phyloP scores from a whole-genome alignment of 2,888 invertebrate species.

The Gari tellinella region DNA sequence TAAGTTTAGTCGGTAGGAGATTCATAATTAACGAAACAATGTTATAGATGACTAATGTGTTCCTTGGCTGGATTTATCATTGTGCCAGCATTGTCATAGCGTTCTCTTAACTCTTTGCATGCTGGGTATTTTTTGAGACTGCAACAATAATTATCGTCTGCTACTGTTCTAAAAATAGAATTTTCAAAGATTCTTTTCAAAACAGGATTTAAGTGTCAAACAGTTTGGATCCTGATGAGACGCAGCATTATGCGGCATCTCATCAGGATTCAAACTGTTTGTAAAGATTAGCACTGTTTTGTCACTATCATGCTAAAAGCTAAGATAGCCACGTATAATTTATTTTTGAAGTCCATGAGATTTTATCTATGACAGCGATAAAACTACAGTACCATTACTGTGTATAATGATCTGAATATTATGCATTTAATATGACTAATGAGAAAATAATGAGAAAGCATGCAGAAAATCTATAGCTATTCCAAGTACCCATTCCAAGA shows the following conservation, averaged over 20 bases:
- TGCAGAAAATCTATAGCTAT: conserved; percentile 5
- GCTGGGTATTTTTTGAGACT: no score
- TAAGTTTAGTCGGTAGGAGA: conserved; percentile 4
- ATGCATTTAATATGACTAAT: conserved; percentile 30
- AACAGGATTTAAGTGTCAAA: no score
- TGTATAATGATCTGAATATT: conserved; percentile 35
- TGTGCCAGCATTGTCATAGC: background rate
- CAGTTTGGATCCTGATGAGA: no score
- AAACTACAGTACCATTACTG: conserved; percentile 27
- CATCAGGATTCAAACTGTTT: no score
- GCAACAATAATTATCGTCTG: no score
- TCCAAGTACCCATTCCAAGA: background rate
- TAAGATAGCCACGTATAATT: background rate
- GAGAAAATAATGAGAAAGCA: conserved; percentile 26
- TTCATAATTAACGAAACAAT: conserved; percentile 24
- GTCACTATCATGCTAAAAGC: no score
- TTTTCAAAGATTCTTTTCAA: no score
- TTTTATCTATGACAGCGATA: conserved; percentile 30
- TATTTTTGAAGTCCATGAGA: background rate
- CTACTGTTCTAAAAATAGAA: no score
- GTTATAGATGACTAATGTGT: conserved; percentile 26
- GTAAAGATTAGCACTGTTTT: no score
- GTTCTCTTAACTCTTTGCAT: no score
- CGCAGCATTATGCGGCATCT: no score
- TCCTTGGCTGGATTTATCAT: background rate